Percentiles rank a stretch among this genome's conserved stretches.
phyloP scores from a whole-genome alignment of 2,888 invertebrate species.

The Folsomia candida region DNA sequence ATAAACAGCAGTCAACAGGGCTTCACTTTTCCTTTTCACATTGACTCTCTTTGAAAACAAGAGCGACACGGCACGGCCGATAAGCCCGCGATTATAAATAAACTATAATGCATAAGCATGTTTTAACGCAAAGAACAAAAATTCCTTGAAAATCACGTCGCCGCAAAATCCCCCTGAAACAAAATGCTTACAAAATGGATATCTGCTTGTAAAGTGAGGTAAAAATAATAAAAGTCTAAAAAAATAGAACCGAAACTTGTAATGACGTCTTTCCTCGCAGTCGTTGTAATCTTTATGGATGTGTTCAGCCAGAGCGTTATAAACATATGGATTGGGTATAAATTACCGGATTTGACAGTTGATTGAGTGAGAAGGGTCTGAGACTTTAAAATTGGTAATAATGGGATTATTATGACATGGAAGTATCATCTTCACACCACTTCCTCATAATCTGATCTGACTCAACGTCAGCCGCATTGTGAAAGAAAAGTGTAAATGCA shows the following conservation, averaged over 20 bases:
- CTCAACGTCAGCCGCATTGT: neutral
- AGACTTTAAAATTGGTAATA: constrained; percentile 33
- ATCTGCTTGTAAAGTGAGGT: no score
- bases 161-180: no score
- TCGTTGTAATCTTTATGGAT: neutral
- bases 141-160: neutral
- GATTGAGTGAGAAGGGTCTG: constrained; percentile 25
- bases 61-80: neutral
- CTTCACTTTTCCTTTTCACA: no score
- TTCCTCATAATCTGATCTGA: neutral
- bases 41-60: no score
- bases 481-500: neutral
- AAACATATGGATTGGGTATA: neutral
- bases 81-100: no score
- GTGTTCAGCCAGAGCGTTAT: neutral
- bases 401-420: constrained; percentile 32
- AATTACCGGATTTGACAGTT: constrained; percentile 29
- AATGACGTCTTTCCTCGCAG: neutral
- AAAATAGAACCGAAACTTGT: no score
- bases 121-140: neutral
- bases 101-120: neutral
- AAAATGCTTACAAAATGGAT: neutral
- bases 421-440: constrained; percentile 13
- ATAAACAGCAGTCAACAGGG: no score
- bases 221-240: no score